A percentile compares a stretch with the other conserved stretches of the same genome.
Conservation (phyloP, 2,888 invertebrate genomes). For the Andrena fulva region DNA sequence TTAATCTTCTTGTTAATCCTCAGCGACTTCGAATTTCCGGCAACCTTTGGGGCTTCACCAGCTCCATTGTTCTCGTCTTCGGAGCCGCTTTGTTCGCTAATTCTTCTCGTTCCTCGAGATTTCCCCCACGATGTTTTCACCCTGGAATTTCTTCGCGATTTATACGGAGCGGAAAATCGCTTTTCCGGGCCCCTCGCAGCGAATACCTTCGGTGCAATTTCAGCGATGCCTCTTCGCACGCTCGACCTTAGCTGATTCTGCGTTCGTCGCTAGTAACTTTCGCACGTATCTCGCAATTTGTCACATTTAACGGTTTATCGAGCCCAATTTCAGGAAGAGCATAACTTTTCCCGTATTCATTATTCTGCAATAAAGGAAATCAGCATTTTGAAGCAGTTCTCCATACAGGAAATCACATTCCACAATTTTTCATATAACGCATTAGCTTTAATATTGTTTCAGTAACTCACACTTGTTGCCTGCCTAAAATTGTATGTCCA, state of each 20-base stretch:
- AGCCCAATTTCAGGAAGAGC: no score
- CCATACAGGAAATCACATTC: not conserved
- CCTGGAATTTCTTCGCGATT: constrained; percentile 48
- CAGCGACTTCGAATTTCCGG: not conserved
- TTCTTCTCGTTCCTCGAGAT: constrained; percentile 27
- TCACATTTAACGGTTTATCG: not conserved
- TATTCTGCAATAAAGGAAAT: not conserved
- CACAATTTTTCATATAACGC: not conserved
- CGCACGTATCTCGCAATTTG: constrained; percentile 25
- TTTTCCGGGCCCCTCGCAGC: not conserved
- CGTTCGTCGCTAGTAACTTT: not conserved
- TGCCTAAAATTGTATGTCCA: not conserved
- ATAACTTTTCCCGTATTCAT: no score
- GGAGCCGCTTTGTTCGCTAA: constrained; percentile 17
- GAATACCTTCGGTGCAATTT: constrained; percentile 33
- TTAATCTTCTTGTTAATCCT: not conserved
- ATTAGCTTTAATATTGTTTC: not conserved
- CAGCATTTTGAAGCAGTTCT: not conserved
- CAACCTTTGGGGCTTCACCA: not conserved
- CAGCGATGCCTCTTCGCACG: constrained; percentile 20
- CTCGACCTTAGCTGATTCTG: not conserved
- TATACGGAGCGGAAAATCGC: constrained; percentile 30
- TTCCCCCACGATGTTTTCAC: constrained; percentile 30
- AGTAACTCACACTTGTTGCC: not conserved
- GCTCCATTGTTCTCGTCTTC: not conserved